Evolutionary conservation across 2,888 invertebrate genomes (phyloP).

Genomic region (Ormyrus pomaceus): DNA sequence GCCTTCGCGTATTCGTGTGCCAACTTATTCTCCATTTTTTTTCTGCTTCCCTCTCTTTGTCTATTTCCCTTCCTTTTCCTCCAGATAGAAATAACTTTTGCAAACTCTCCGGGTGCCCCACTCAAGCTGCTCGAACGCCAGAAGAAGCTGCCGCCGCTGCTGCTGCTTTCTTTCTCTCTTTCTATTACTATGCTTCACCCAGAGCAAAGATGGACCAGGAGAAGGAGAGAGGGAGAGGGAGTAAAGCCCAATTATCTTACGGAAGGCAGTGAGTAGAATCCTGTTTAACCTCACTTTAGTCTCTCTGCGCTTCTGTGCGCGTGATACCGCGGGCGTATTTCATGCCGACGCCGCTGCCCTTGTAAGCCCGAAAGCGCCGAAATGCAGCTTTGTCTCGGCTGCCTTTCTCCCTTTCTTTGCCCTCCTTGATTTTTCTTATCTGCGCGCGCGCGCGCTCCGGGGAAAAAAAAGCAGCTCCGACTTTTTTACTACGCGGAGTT

Average conservation of each 20-base stretch:
- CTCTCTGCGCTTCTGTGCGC: constrained; percentile 26
- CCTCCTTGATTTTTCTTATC: constrained; percentile 39
- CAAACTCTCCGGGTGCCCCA: constrained; percentile 30
- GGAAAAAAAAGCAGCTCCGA: too few relatives aligned
- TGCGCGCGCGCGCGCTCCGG: background rate
- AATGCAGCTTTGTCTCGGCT: background rate
- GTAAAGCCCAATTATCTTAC: constrained; percentile 68
- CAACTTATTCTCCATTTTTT: background rate
- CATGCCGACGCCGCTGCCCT: background rate
- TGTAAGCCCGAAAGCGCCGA: background rate
- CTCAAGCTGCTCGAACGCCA: constrained; percentile 29
- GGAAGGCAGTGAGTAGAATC: constrained; percentile 63
- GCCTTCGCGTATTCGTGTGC: constrained; percentile 14
- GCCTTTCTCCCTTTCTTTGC: constrained; percentile 2
- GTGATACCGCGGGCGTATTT: constrained; percentile 16
- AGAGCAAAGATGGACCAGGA: constrained; percentile 43
- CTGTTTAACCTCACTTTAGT: constrained; percentile 65
- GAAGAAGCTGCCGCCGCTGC: background rate
- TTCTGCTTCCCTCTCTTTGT: constrained; percentile 1
- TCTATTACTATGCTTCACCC: too few relatives aligned
- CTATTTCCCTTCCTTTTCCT: background rate
- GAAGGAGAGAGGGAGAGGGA: constrained; percentile 57
- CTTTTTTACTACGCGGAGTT: background rate
- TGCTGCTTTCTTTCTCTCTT: background rate
- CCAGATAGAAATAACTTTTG: constrained; percentile 52